These are phyloP conservation scores for Sterna hirundo DNA, from an alignment of 2,113 vertebrate species.

Conservation along the genomic window DNA sequence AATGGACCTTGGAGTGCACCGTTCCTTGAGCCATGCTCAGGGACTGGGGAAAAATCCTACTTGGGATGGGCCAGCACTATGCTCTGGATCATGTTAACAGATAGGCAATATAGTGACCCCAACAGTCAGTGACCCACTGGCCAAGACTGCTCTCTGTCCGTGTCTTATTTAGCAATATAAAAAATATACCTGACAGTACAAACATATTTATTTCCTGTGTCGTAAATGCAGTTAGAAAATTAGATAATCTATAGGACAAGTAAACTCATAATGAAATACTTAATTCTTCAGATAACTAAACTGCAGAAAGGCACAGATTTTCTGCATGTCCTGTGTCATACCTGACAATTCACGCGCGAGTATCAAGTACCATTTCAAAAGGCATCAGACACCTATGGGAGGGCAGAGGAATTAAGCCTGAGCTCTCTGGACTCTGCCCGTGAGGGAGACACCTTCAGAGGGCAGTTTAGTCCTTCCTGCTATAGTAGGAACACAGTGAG, in stretches of 20 bases:
- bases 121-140: background rate
- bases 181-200: background rate
- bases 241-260: background rate
- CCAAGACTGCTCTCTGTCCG: background rate
- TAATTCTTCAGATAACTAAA: background rate
- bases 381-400: background rate
- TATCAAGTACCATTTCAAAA: background rate
- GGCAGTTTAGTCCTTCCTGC: background rate
- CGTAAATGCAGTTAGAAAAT: background rate
- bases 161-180: background rate
- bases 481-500: background rate
- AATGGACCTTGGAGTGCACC: fast-evolving
- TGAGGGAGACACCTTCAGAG: background rate
- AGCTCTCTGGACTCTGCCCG: background rate
- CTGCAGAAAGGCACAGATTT: background rate
- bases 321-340: background rate
- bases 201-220: background rate
- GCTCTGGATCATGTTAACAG: background rate
- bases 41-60: background rate
- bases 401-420: background rate
- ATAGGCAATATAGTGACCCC: background rate
- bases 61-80: background rate
- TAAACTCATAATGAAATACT: background rate
- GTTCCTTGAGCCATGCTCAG: background rate
- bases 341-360: background rate